phyloP scores from a whole-genome alignment of 2,797 vertebrate species.

The Sebastes steindachneri region DNA sequence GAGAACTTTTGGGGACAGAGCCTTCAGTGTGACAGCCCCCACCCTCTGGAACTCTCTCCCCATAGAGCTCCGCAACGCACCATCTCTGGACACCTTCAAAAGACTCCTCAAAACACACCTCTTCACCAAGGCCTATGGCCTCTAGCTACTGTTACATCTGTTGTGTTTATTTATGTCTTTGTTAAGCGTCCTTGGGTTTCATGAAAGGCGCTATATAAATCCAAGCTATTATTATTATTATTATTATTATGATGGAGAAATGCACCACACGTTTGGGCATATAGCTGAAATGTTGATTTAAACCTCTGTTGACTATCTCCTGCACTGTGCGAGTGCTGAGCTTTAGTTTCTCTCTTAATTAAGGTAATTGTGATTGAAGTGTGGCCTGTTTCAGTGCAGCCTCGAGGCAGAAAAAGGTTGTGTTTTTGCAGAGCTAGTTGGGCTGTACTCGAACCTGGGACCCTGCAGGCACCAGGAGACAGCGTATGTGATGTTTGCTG shows the following conservation, averaged over 20 bases:
- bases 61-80: too few species aligned
- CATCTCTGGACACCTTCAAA: too few species aligned
- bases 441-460: conserved; percentile 58
- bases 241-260: conserved; percentile 67
- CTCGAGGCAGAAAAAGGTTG: conserved; percentile 67
- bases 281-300: conserved; percentile 72
- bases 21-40: too few species aligned
- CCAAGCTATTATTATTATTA: too few species aligned
- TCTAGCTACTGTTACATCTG: too few species aligned
- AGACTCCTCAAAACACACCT: too few species aligned
- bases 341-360: conserved; percentile 77
- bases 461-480: conserved; percentile 62
- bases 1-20: too few species aligned
- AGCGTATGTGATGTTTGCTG: conserved; percentile 64
- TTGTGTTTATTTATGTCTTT: too few species aligned
- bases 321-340: conserved; percentile 62
- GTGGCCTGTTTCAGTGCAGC: conserved; percentile 73
- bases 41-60: too few species aligned
- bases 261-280: conserved; percentile 41
- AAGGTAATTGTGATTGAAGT: conserved; percentile 82
- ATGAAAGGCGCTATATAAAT: too few species aligned
- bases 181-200: too few species aligned
- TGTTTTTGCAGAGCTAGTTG: conserved; percentile 71
- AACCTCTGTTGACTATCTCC: conserved; percentile 65
- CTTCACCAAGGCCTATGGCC: too few species aligned